phyloP scores from a whole-genome alignment of 2,797 vertebrate genomes.

The Eulemur mongoz region DNA sequence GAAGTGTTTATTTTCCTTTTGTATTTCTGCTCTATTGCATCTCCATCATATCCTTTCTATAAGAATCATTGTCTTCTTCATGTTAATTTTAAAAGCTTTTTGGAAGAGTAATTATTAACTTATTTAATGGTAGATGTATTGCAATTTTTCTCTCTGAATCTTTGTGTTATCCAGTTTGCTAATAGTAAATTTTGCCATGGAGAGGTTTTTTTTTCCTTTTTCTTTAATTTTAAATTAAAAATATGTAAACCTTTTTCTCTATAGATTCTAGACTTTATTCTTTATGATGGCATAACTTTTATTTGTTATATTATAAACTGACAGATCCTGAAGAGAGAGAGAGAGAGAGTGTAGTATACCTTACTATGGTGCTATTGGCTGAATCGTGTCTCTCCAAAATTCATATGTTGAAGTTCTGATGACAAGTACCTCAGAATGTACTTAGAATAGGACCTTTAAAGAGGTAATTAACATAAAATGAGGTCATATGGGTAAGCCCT shows the following conservation, averaged over 20 bases:
- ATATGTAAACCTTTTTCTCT: no score
- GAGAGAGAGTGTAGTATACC: no score
- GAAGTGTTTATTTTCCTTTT: neutral
- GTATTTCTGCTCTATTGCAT: neutral
- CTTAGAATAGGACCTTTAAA: neutral
- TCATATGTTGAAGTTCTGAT: neutral
- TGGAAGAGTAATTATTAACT: neutral
- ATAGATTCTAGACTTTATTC: neutral
- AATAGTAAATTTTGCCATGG: neutral
- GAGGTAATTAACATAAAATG: neutral
- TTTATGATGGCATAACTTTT: neutral
- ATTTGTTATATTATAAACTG: neutral
- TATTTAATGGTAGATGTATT: neutral
- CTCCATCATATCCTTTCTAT: neutral
- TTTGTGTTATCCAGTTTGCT: neutral
- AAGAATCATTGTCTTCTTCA: neutral
- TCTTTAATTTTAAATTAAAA: neutral
- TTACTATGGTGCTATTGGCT: neutral
- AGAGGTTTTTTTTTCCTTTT: neutral
- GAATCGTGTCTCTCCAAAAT: neutral
- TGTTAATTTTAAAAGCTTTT: neutral
- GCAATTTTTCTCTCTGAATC: neutral
- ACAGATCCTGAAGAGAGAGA: no score
- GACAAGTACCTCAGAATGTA: neutral
- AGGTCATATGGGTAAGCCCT: fast-evolving